Base-by-base conservation (phyloP, 1,140 invertebrate species). In the Pseudachorutes palmiensis region DNA sequence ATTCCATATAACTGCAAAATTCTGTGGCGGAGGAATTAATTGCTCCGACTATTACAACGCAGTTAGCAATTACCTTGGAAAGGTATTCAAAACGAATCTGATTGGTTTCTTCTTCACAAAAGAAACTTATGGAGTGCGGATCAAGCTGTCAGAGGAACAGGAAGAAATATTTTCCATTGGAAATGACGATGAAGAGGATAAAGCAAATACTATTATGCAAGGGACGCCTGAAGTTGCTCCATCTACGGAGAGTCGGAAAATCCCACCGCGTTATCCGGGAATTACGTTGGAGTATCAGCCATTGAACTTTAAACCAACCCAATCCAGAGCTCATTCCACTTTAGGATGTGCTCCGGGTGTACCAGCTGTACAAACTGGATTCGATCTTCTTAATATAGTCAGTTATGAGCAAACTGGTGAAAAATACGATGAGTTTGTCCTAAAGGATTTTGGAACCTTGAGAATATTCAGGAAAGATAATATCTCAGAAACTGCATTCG, bases 1-100 rank as follows among this genome's bases (percentile, higher is more conserved):
- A 1, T 73, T 64, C 28, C 71, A 73, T 51, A 60, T 73, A 1
- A 73, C 71, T 0, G 64, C 71, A 1, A 66, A 66, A 24, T 73
- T 45, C 31, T 73, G 71, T 45, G 70, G 70, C 0, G 60, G 29
- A 14, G 33, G 14, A 2, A 45, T 60, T 28, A 58, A 62, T 14
- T 67, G 63, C 22, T 49, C 57, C 16, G 29, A n/a, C 5, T 66
- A 73, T 26, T 49, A 61, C 29, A 31, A 3, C 14, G 9, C 29
- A 16, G 59, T 62, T 26, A 22, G 29, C 16, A 5, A 32, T 2
- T 29, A n/a, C 29, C 30, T 68, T 1, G 28, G 49, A 2, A 33
- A 57, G 45, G 16, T 2, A 2, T 73, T 73, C 58, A n/a, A 31
- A 31, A 73, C 66, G 45, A 12, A 64, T 31, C 32, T 73, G 0